These are phyloP conservation scores for Margaritifera margaritifera DNA, from an alignment of 2,888 invertebrate species.

Conservation along the genomic window DNA sequence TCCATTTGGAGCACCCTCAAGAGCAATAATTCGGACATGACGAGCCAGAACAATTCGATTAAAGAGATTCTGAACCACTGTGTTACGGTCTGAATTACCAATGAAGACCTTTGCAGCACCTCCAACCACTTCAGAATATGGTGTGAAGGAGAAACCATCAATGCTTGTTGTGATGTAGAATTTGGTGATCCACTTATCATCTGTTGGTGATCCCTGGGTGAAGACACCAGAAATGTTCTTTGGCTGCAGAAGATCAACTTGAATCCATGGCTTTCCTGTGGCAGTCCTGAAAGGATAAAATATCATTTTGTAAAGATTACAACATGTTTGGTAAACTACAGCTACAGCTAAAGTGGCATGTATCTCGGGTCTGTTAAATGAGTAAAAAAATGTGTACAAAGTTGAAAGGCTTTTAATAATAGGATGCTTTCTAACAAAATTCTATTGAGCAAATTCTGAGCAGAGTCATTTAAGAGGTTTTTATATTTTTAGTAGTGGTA, in stretches of 20 bases:
- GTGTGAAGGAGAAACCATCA: conserved; percentile 52
- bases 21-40: conserved; percentile 51
- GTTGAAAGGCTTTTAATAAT: no score
- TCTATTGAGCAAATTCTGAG: no score
- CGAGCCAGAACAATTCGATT: conserved; percentile 45
- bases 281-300: conserved; percentile 28
- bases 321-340: no score
- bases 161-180: conserved; percentile 51
- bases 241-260: conserved; percentile 53
- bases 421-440: no score
- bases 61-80: conserved; percentile 48
- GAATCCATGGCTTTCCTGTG: conserved; percentile 53
- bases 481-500: no score
- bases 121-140: conserved; percentile 25
- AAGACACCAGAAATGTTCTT: conserved; percentile 51
- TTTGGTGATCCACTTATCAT: conserved; percentile 49
- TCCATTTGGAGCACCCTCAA: conserved; percentile 41
- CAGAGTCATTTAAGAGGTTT: no score
- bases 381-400: no score
- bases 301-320: background rate
- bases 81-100: conserved; percentile 50
- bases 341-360: no score
- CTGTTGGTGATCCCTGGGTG: conserved; percentile 55
- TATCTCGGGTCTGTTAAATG: no score
- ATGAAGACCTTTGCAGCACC: conserved; percentile 42